Evolutionary conservation across 1,140 invertebrate genomes (phyloP).

Genomic region (fruit fly (Drosophila melanogaster)): DNA sequence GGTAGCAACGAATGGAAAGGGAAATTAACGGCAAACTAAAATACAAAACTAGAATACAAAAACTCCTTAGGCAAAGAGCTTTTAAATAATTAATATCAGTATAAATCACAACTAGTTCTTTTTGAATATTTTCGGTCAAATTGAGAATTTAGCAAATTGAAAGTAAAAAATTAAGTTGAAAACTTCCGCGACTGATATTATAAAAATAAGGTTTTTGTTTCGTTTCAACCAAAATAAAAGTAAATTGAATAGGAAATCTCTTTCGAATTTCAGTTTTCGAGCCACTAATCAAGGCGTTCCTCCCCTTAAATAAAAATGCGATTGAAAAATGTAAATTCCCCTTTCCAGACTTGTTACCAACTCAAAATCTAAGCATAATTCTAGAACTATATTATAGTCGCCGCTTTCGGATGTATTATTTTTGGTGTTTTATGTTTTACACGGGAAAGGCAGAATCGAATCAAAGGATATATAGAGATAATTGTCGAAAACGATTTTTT

Average conservation of each 20-base stretch:
- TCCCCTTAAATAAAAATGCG: not conserved
- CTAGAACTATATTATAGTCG: constrained; percentile 48
- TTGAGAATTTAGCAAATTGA: too few species aligned
- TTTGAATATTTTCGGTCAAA: too few species aligned
- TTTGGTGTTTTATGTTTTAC: constrained; percentile 35
- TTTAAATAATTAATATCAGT: not conserved
- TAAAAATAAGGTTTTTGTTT: not conserved
- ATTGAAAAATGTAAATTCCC: not conserved
- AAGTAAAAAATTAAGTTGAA: not conserved
- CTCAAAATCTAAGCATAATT: constrained; percentile 22
- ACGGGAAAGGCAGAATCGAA: constrained; percentile 14
- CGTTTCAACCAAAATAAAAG: not conserved
- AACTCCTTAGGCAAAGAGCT: not conserved
- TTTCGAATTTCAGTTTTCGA: not conserved
- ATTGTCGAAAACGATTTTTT: constrained; percentile 35
- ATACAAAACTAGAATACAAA: not conserved
- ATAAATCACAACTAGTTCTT: too few species aligned
- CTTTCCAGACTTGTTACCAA: constrained; percentile 8
- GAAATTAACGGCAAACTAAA: not conserved
- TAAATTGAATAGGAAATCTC: not conserved
- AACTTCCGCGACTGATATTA: constrained; percentile 28
- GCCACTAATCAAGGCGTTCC: not conserved
- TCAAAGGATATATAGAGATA: constrained; percentile 48
- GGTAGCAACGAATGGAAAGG: constrained; percentile 2
- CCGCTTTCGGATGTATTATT: constrained; percentile 46